These are phyloP conservation scores for Sminthurinus aureus DNA, from an alignment of 2,888 invertebrate genomes.

Conservation along the genomic window DNA sequence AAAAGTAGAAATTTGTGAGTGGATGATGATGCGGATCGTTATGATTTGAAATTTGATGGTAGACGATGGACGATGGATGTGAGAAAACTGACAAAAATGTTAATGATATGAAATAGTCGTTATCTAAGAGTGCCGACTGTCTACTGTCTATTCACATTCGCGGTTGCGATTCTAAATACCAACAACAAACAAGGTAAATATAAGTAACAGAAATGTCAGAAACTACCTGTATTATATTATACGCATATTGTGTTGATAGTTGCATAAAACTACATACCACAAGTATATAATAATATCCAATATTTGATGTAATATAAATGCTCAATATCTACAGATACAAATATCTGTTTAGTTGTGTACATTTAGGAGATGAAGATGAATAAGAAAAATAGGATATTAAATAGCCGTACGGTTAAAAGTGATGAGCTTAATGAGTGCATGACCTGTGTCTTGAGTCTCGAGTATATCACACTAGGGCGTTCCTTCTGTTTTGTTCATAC, in stretches of 20 bases:
- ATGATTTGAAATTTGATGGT: too few relatives aligned
- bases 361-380: background rate
- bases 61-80: too few relatives aligned
- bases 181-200: too few relatives aligned
- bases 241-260: background rate
- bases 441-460: conserved; percentile 48
- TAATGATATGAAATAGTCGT: background rate
- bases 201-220: too few relatives aligned
- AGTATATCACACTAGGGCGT: conserved; percentile 55
- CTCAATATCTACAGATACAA: background rate
- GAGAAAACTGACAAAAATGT: background rate
- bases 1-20: too few relatives aligned
- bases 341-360: background rate
- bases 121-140: too few relatives aligned
- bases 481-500: conserved; percentile 36
- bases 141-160: too few relatives aligned
- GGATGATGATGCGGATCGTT: too few relatives aligned
- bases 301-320: background rate
- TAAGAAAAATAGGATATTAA: conserved; percentile 2
- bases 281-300: background rate
- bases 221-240: too few relatives aligned
- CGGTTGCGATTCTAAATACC: too few relatives aligned
- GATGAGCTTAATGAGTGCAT: conserved; percentile 55
- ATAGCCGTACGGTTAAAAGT: conserved; percentile 7
- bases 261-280: background rate